These are phyloP conservation scores for Glyptemys insculpta DNA, from an alignment of 2,797 vertebrate genomes.

Conservation along the genomic window DNA sequence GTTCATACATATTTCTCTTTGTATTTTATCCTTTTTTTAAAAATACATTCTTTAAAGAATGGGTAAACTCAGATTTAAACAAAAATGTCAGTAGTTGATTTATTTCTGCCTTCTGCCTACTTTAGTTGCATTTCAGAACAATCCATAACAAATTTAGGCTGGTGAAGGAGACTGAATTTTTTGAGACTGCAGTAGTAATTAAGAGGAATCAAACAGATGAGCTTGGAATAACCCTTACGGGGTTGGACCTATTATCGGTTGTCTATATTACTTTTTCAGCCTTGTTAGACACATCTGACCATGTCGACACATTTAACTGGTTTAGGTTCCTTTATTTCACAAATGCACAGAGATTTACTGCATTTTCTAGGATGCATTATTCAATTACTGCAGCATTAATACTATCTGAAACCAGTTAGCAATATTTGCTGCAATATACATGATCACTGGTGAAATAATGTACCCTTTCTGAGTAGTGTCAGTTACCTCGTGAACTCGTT, in stretches of 20 bases:
- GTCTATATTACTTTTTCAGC: slow-evolving; percentile 43
- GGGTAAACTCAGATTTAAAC: slow-evolving; percentile 10
- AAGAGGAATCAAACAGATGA: slow-evolving; percentile 48
- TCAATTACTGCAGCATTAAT: neutral
- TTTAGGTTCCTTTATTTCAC: neutral
- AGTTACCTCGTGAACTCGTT: neutral
- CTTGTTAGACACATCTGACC: neutral
- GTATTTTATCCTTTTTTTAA: neutral
- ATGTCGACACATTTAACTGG: neutral
- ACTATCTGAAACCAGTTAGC: neutral
- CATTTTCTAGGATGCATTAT: accelerated
- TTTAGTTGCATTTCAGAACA: slow-evolving; percentile 35
- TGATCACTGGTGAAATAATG: neutral
- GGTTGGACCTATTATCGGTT: slow-evolving; percentile 31
- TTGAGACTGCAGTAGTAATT: slow-evolving; percentile 52
- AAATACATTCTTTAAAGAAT: neutral
- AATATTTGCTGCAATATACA: neutral
- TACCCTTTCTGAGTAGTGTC: neutral
- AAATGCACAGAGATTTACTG: accelerated
- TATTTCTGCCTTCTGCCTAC: slow-evolving; percentile 41
- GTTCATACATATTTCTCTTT: neutral
- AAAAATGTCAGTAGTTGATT: slow-evolving; percentile 55
- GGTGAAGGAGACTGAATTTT: slow-evolving; percentile 64
- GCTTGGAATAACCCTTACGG: slow-evolving; percentile 34
- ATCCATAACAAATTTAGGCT: slow-evolving; percentile 59